Percentiles rank a stretch among this genome's conserved stretches.
phyloP scores from a whole-genome alignment of 2,113 vertebrate species.

The Takifugu bimaculatus region DNA sequence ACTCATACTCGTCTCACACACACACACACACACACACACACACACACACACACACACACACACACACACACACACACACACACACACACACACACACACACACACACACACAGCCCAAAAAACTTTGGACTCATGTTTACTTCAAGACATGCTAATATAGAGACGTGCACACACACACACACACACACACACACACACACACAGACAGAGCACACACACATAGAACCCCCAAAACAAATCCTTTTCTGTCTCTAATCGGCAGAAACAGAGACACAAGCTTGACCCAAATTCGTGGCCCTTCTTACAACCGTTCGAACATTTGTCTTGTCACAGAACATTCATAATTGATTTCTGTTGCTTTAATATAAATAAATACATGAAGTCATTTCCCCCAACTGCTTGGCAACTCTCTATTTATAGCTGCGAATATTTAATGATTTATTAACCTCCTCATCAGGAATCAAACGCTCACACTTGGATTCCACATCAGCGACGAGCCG shows the following conservation, averaged over 20 bases:
- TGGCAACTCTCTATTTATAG: conserved; percentile 73
- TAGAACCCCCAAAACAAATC: conserved; percentile 19
- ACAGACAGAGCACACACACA: conserved; percentile 10
- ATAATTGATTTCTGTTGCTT: conserved; percentile 70
- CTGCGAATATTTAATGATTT: conserved; percentile 50
- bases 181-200: background rate
- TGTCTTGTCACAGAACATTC: conserved; percentile 62
- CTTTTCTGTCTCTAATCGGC: conserved; percentile 25
- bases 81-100: no score
- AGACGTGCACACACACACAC: background rate
- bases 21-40: conserved; percentile 1
- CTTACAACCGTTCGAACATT: conserved; percentile 51
- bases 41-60: conserved; percentile 2
- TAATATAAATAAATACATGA: conserved; percentile 76
- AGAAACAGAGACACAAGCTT: conserved; percentile 46
- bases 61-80: conserved; percentile 8
- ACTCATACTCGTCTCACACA: conserved; percentile 18
- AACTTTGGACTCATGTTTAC: conserved; percentile 7
- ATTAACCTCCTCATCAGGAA: conserved; percentile 67
- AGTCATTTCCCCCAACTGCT: conserved; percentile 63
- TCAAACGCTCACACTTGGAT: conserved; percentile 53
- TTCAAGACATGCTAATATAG: background rate
- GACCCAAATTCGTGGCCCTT: conserved; percentile 62
- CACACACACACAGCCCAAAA: conserved; percentile 3
- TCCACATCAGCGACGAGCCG: conserved; percentile 56